phyloP scores from a whole-genome alignment of 2,888 invertebrate genomes.

The Meliscaeva auricollis region DNA sequence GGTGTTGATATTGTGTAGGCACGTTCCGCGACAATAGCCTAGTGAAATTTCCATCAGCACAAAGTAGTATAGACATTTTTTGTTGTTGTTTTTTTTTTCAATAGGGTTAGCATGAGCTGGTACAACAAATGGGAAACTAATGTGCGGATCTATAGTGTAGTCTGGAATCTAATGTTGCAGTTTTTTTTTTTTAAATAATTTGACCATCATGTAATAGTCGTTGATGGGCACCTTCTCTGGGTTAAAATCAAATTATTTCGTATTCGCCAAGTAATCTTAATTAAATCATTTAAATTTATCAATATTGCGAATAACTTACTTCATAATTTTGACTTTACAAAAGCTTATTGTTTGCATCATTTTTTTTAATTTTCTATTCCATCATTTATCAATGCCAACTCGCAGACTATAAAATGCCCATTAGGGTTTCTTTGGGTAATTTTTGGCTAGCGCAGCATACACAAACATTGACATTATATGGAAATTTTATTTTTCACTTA shows the following conservation, averaged over 20 bases:
- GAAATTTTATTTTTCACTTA: conserved; percentile 66
- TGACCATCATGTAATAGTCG: too few species aligned
- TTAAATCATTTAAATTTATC: too few species aligned
- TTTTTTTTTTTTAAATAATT: too few species aligned
- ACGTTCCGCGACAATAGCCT: conserved; percentile 47
- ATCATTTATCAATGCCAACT: neutral
- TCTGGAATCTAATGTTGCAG: neutral
- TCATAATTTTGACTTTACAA: too few species aligned
- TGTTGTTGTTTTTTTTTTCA: neutral
- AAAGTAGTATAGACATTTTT: conserved; percentile 20
- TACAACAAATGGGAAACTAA: conserved; percentile 43
- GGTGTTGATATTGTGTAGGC: conserved; percentile 36
- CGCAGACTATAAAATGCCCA: conserved; percentile 23
- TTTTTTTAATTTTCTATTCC: too few species aligned
- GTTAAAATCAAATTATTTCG: too few species aligned
- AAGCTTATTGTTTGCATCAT: too few species aligned
- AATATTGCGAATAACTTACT: too few species aligned
- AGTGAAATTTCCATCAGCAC: conserved; percentile 60
- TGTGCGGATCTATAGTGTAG: conserved; percentile 10
- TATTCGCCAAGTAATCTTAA: too few species aligned
- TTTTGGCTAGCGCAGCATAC: conserved; percentile 45
- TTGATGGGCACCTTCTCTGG: too few species aligned
- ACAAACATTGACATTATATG: conserved; percentile 27
- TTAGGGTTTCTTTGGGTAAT: conserved; percentile 52
- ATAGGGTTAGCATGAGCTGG: neutral